These are phyloP conservation scores for Sminthurides bifidus DNA, from an alignment of 1,140 invertebrate species.

Conservation along the genomic window DNA sequence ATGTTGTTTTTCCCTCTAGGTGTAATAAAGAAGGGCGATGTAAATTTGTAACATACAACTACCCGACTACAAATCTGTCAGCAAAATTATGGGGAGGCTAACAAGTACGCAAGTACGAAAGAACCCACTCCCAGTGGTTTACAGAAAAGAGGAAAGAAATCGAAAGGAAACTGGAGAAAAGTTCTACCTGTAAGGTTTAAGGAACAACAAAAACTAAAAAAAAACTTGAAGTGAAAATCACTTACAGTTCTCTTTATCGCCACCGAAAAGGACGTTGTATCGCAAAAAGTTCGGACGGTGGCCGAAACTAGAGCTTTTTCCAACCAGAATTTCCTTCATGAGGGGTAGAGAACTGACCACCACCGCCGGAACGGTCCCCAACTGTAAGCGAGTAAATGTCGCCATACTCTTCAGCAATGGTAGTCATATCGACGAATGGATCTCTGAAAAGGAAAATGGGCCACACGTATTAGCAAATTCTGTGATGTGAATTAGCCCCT, in stretches of 20 bases:
- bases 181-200: too few relatives aligned
- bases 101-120: too few relatives aligned
- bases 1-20: constrained; percentile 24
- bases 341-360: constrained; percentile 61
- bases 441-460: constrained; percentile 12
- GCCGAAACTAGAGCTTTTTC: constrained; percentile 66
- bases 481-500: too few relatives aligned
- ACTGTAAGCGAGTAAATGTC: constrained; percentile 58
- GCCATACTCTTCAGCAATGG: constrained; percentile 55
- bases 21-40: too few relatives aligned
- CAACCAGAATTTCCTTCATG: constrained; percentile 66
- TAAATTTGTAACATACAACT: too few relatives aligned
- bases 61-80: too few relatives aligned
- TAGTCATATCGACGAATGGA: constrained; percentile 61
- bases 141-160: too few relatives aligned
- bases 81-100: too few relatives aligned
- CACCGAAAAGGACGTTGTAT: constrained; percentile 51
- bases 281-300: constrained; percentile 67
- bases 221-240: not conserved
- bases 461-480: too few relatives aligned
- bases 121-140: too few relatives aligned
- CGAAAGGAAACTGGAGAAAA: too few relatives aligned
- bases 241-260: constrained; percentile 60
- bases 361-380: constrained; percentile 57
- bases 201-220: constrained; percentile 7